phyloP scores from a whole-genome alignment of 2,797 vertebrate species.

The Gambelia wislizenii region DNA sequence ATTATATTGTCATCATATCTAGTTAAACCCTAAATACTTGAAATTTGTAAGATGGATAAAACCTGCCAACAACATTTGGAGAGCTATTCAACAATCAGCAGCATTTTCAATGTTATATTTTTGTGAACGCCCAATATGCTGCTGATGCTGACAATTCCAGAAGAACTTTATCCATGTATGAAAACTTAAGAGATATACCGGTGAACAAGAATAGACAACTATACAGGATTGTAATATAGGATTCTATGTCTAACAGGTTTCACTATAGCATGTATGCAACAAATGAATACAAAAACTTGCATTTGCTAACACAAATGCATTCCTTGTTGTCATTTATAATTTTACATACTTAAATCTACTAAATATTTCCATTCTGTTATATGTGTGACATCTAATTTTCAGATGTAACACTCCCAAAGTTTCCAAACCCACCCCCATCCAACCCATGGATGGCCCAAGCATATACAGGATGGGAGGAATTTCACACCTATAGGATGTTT shows the following conservation, averaged over 20 bases:
- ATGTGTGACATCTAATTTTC: not conserved
- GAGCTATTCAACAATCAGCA: not conserved
- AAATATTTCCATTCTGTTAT: not conserved
- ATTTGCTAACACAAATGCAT: not conserved
- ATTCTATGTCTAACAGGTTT: not conserved
- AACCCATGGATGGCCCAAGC: not conserved
- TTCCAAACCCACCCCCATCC: not conserved
- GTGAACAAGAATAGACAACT: too few relatives aligned
- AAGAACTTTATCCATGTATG: not conserved
- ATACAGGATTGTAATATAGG: not conserved
- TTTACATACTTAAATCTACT: not conserved
- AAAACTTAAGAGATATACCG: not conserved
- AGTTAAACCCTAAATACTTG: not conserved
- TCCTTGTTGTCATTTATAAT: not conserved
- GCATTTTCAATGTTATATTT: not conserved
- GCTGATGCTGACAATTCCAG: not conserved
- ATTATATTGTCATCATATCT: not conserved
- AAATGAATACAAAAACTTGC: not conserved
- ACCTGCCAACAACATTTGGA: not conserved
- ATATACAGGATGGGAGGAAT: not conserved
- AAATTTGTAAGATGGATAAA: not conserved
- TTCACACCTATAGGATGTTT: too few relatives aligned
- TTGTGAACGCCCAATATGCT: not conserved
- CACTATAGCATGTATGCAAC: not conserved
- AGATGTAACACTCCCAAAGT: not conserved